A percentile compares a stretch with the other conserved stretches of the same genome.
Conservation (phyloP, 2,888 invertebrate genomes). For the Meloe dianella region DNA sequence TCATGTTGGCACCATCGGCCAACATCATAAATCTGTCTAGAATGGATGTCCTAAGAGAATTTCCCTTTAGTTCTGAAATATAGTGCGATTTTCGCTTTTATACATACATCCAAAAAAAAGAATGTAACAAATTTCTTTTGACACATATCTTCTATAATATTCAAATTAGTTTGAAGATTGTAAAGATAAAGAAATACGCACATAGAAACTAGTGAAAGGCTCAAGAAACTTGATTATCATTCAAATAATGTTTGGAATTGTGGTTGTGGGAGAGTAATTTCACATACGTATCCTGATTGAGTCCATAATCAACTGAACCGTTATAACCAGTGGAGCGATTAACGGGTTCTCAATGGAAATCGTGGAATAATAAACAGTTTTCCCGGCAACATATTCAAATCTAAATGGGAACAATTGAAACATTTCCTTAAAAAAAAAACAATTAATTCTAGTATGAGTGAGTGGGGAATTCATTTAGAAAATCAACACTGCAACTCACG, state of each 20-base stretch:
- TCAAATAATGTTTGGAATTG: constrained; percentile 31
- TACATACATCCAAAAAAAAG: constrained; percentile 28
- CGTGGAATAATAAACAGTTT: constrained; percentile 36
- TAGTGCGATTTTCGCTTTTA: constrained; percentile 32
- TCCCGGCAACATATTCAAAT: constrained; percentile 11
- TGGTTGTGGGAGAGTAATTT: constrained; percentile 12
- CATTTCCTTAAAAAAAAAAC: neutral
- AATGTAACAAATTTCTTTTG: neutral
- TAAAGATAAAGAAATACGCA: neutral
- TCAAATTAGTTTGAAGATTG: neutral
- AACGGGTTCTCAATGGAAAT: constrained; percentile 38
- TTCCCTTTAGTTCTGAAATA: constrained; percentile 34
- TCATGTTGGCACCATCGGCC: constrained; percentile 52
- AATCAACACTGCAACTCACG: neutral
- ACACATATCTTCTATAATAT: neutral
- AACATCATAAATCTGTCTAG: constrained; percentile 49
- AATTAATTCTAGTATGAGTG: neutral
- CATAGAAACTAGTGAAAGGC: neutral
- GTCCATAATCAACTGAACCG: constrained; percentile 36
- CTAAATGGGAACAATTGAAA: neutral
- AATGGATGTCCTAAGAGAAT: constrained; percentile 40
- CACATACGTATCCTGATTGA: constrained; percentile 35
- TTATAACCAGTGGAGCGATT: constrained; percentile 33
- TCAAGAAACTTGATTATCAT: constrained; percentile 17
- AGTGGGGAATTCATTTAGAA: neutral